A percentile compares a stretch with the other conserved stretches of the same genome.
phyloP scores from a whole-genome alignment of 2,888 invertebrate species.

The Oxystoma pomonae region DNA sequence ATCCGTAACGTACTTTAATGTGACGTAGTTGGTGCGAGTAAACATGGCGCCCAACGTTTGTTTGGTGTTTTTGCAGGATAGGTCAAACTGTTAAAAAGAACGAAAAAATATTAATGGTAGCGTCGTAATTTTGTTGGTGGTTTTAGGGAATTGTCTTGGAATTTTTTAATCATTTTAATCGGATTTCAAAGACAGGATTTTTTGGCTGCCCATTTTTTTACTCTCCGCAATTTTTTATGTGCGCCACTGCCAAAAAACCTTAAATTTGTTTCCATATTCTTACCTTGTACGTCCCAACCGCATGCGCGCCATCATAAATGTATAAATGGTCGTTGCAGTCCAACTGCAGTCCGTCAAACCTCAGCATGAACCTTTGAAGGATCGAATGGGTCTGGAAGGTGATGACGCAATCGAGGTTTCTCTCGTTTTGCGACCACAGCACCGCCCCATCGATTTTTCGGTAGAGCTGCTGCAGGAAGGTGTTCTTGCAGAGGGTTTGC shows the following conservation, averaged over 20 bases:
- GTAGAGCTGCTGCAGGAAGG: constrained; percentile 83
- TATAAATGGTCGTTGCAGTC: constrained; percentile 93
- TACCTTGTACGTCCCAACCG: constrained; percentile 84
- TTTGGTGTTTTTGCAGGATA: constrained; percentile 88
- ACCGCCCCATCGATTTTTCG: constrained; percentile 89
- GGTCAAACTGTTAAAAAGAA: constrained; percentile 68
- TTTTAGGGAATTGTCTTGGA: too few species aligned
- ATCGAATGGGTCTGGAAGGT: constrained; percentile 95
- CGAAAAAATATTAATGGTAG: constrained; percentile 2
- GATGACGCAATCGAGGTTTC: constrained; percentile 86
- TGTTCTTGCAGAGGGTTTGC: constrained; percentile 85
- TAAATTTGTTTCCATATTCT: too few species aligned
- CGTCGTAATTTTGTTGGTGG: too few species aligned
- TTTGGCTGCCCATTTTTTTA: too few species aligned
- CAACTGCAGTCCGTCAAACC: constrained; percentile 86
- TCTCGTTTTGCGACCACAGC: constrained; percentile 84
- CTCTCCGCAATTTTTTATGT: too few species aligned
- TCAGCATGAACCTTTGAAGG: constrained; percentile 88
- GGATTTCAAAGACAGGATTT: too few species aligned
- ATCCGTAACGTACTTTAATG: constrained; percentile 89
- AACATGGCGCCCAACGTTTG: constrained; percentile 84
- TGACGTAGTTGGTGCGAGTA: constrained; percentile 91
- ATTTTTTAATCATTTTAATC: too few species aligned
- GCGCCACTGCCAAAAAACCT: too few species aligned
- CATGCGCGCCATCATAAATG: constrained; percentile 90